Base-by-base conservation (phyloP, 2,888 invertebrate genomes). In the Pyrochroa serraticornis region DNA sequence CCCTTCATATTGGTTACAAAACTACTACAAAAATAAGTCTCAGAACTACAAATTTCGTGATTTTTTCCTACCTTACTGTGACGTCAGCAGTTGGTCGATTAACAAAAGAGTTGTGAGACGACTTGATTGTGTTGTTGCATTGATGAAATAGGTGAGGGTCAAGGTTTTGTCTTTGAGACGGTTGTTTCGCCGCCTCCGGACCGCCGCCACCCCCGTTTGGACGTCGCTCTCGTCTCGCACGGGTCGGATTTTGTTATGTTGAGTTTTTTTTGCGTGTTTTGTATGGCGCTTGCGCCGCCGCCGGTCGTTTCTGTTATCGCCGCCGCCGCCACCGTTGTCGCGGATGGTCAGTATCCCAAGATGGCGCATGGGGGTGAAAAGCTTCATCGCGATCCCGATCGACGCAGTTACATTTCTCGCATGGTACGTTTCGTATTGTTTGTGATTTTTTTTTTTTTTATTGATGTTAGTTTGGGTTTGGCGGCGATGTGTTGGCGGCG, bases 341-440 rank as follows among this genome's bases (percentile, higher is more conserved):
- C 52, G 32, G 39, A 44, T 53, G 62, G 66, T 71, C 68, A 75
- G 73, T 75, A 61, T 58, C 60, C 60, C 72, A 76, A 75, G 65
- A 77, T 76, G 75, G 75, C 76, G 75, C 69, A 72, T 53, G 67
- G 70, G 71, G 70, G 71, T 69, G 67, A 70, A 67, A 70, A 68
- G 70, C 67, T 64, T 45, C 60, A 63, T 50, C 58, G 61, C 51
- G 49, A 50, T 48, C 50, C 59, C 53, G 68, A 73, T 66, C 72
- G 75, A 37, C 69, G 73, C 57, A 69, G 63, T 61, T 75, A 76
- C 69, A 72, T 72, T 51, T 74, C 73, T 61, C 74, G 77, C 54
- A 77, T 76, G 76, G 76, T 77, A 72, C 57, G 75, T 64, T 61
- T 52, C 14, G 50, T 44, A 47, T 30, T 43, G 42, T 49, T 49